phyloP scores from a whole-genome alignment of 64 coral and sea anemone species.

The Porites lutea region DNA sequence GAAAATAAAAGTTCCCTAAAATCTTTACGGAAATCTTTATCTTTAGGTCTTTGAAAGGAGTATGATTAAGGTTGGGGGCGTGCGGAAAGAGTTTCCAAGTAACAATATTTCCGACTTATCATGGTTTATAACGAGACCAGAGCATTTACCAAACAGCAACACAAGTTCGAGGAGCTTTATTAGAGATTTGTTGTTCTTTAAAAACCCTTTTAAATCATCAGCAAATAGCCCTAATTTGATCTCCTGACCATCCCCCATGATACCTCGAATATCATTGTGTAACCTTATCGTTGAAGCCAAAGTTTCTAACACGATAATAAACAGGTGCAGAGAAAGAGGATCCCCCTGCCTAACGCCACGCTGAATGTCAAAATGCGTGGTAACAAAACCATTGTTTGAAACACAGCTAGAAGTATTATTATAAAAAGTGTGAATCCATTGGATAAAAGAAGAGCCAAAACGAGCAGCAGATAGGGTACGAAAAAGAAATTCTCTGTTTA shows the following conservation, averaged over 20 bases:
- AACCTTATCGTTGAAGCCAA: background rate
- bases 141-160: slow-evolving; percentile 5
- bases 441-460: background rate
- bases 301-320: too few species aligned
- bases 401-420: too few species aligned
- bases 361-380: too few species aligned
- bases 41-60: background rate
- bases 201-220: slow-evolving; percentile 40
- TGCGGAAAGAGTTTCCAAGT: background rate
- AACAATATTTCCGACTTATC: slow-evolving; percentile 34
- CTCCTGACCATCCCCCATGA: slow-evolving; percentile 19
- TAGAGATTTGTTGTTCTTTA: background rate
- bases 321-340: too few species aligned
- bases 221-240: slow-evolving; percentile 49
- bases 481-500: slow-evolving; percentile 20
- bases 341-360: too few species aligned
- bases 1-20: slow-evolving; percentile 21
- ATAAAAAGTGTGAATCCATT: background rate
- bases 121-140: slow-evolving; percentile 25
- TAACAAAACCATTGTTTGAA: too few species aligned
- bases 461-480: background rate
- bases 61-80: background rate
- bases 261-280: slow-evolving; percentile 9
- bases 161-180: slow-evolving; percentile 8
- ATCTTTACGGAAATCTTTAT: slow-evolving; percentile 27